Evolutionary conservation across 2,797 vertebrate species (phyloP), one percentile per base, ranked within the genome.

Genomic region (Sardinella longiceps): DNA sequence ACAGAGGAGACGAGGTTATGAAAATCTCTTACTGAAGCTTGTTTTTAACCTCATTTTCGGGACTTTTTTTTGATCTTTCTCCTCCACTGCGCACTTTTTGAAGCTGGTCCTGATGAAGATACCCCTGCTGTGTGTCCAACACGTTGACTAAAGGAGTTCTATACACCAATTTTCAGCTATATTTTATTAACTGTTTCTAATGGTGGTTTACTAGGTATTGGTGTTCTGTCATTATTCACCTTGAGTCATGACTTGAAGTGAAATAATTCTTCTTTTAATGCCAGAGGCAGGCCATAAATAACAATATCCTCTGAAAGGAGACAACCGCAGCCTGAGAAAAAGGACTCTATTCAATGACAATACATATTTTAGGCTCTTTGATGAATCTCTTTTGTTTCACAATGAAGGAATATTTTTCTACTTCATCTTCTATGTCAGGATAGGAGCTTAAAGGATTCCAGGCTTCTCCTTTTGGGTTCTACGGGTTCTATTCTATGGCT

Each of bases 171-270:
- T 56, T 82, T 70, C 58, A 33, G 45, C 37, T 66, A 91, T 91
- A 88, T 88, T 92, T 93, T 92, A 92, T 93, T 89, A 86, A 89
- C 87, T 66, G 9, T 83, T 82, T 91, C 70, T 88, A 90, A 90
- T 90, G 86, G 84, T 74, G 70, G n/a, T 50, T 46, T 86, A 70
- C 86, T 87, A 91, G 86, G 89, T 86, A 90, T 87, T 81, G 85
- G 80, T 89, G 82, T 87, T 89, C 84, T 84, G 82, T 88, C 84
- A 87, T 87, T 86, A 87, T 90, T 90, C 91, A 88, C 90, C 89
- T 89, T 87, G 82, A 89, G 88, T 91, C 83, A 90, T 80, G 43
- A 85, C 56, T 89, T 90, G 86, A 87, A 88, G 83, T 81, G 66
- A 85, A 86, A 85, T 87, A 88, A 90, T 92, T 88, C 84, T 70